Percentiles rank a stretch among this genome's conserved stretches.
Evolutionary conservation across 2,888 invertebrate species (phyloP).

Genomic region (Cordilura impudica): DNA sequence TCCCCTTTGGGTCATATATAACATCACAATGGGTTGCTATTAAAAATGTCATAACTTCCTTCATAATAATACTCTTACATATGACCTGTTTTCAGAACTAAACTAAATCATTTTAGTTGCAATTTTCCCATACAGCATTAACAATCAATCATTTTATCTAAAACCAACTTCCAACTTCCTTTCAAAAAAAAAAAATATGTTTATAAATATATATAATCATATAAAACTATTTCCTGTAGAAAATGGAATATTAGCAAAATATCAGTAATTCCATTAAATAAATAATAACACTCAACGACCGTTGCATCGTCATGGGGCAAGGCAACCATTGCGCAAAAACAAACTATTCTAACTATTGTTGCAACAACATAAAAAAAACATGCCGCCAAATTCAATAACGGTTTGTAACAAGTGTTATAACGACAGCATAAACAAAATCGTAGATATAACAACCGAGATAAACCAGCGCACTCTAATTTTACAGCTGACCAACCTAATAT

Average conservation of each 20-base stretch:
- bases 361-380: slow-evolving; percentile 20
- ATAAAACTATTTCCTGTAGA: slow-evolving; percentile 35
- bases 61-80: too few species aligned
- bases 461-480: slow-evolving; percentile 11
- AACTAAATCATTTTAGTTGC: not conserved
- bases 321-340: not conserved
- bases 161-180: slow-evolving; percentile 26
- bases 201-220: slow-evolving; percentile 1
- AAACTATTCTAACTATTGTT: slow-evolving; percentile 15
- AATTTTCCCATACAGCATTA: not conserved
- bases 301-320: slow-evolving; percentile 38
- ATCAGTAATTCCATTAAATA: slow-evolving; percentile 22
- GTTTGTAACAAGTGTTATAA: slow-evolving; percentile 49
- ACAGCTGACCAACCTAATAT: slow-evolving; percentile 51
- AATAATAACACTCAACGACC: slow-evolving; percentile 31
- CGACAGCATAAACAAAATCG: slow-evolving; percentile 33
- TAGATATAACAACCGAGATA: not conserved
- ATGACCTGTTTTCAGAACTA: too few species aligned
- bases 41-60: not conserved
- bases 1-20: too few species aligned
- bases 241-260: not conserved
- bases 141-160: not conserved
- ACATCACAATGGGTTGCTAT: too few species aligned
- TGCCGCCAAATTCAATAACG: slow-evolving; percentile 55
- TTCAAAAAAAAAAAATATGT: slow-evolving; percentile 8